Evolutionary conservation across 2,113 vertebrate species (phyloP).

Genomic region (Caranx melampygus): DNA sequence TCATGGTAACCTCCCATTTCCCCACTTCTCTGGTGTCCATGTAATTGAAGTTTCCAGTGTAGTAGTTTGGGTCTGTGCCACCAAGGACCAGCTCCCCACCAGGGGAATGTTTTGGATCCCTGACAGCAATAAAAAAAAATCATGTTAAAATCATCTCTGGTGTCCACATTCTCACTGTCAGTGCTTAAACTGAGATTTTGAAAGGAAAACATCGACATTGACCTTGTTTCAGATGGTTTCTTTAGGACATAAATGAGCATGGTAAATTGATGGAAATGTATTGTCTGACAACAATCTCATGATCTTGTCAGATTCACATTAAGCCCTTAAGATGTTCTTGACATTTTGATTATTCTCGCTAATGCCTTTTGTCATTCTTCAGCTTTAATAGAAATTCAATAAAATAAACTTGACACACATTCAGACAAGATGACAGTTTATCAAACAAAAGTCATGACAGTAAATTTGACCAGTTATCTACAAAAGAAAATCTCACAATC

Average conservation of each 20-base stretch:
- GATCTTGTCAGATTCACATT: background rate
- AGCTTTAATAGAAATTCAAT: background rate
- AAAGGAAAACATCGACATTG: background rate
- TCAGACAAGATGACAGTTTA: background rate
- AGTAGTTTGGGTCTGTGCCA: conserved; percentile 92
- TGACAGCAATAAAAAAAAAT: conserved; percentile 67
- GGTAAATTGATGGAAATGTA: conserved; percentile 15
- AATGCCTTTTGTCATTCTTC: background rate
- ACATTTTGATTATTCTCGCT: background rate
- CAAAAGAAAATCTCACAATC: background rate
- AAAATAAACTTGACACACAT: conserved; percentile 9
- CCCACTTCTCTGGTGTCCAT: conserved; percentile 85
- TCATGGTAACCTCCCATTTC: conserved; percentile 93
- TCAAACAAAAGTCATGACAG: background rate
- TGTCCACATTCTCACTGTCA: background rate
- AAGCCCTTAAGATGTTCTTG: background rate
- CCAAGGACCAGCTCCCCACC: conserved; percentile 94
- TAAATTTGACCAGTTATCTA: too few relatives aligned
- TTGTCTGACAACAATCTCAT: background rate
- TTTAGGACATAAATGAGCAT: background rate
- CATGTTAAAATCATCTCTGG: background rate
- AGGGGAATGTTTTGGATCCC: conserved; percentile 85
- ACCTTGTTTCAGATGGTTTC: background rate
- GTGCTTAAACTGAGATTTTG: background rate
- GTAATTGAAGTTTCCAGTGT: conserved; percentile 93